Base-by-base conservation (phyloP, 2,888 invertebrate species). In the Atethmia centrago region DNA sequence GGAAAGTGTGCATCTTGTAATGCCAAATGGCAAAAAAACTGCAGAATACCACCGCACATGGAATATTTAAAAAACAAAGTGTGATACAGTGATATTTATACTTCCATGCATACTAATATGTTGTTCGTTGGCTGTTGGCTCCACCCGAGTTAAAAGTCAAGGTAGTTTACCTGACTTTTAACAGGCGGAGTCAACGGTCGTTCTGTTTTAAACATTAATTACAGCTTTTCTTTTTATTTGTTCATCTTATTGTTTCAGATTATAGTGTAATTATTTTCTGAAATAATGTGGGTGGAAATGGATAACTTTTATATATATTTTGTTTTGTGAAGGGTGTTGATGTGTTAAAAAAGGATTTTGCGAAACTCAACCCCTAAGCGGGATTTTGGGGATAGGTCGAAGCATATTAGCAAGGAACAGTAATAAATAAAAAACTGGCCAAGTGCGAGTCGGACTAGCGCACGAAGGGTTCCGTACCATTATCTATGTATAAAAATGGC, bases 121-220 rank as follows among this genome's bases (percentile, higher is more conserved):
- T 58, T 74, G 53, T 53, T 47, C 65, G 61, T 66, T 82, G 51
- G 64, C 47, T 31, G 16, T 71, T 45, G 47, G 19, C 53, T 70
- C 31, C 42, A 31, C 36, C 56, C 16, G 56, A 77, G 69, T 78
- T 75, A 81, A 82, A 82, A 81, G 79, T 81, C 81, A 82, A 82
- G 83, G 81, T 68, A 81, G 77, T 67, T 53, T 78, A 31, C 45
- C 40, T 74, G 76, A 70, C 62, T 79, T 61, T 74, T 65, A 74
- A 61, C 61, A 42, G 31, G 45, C 45, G 63, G 55, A 81, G 77
- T 81, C 81, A 71, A 59, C 59, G 64, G 69, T 80, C 66, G 65
- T 75, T 42, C 40, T 28, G 64, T 80, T 79, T 75, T 71, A 79
- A 70, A 49, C 42, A 65, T 67, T 80, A 81, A 64, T 77, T 81